Evolutionary conservation across 2,113 vertebrate species (phyloP), one percentile per base, ranked within the genome.

Genomic region (Melierax canorus): DNA sequence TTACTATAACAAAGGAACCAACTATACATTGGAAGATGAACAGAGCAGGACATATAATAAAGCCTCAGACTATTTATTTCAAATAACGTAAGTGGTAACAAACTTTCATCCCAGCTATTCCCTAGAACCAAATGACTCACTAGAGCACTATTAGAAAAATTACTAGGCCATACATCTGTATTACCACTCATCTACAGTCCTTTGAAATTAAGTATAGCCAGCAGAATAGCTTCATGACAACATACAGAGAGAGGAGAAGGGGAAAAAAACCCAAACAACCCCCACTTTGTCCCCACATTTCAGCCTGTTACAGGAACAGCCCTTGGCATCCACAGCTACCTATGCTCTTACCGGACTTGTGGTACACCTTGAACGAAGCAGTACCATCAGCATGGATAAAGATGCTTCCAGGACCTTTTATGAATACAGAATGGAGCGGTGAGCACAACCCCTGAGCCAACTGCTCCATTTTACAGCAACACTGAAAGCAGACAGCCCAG

Each of bases 401-500:
- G 59, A 97, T 67, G 18, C 95, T 96, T 41, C 94, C 96, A 56
- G 78, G 22, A 53, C 94, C 97, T 71, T 95, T 81, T 60, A 97
- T 26, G 22, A 89, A 50, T 3, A 86, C 58, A 38, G 94, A 77
- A 27, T 23, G 26, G 32, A 79, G 64, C 0, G 13, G 18, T 15
- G 68, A 76, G 39, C 30, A 60, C 19, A 59, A n/a, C 22, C 60
- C 90, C 17, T 29, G 59, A 12, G 27, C 38, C 68, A 95, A 16
- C 45, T 95, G 86, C 22, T 93, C 55, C 69, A 97, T 92, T 80
- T 91, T 95, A 63, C 7, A 7, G 64, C 97, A 97, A 34, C 96
- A 96, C 30, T 98, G 97, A 92, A 97, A 98, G 45, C 97, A 98
- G n/a, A 98, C 16, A 68, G 98, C 98, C 97, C 97, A 98, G 48